Evolutionary conservation across 1,140 invertebrate genomes (phyloP).

Genomic region (Papilio xuthus): DNA sequence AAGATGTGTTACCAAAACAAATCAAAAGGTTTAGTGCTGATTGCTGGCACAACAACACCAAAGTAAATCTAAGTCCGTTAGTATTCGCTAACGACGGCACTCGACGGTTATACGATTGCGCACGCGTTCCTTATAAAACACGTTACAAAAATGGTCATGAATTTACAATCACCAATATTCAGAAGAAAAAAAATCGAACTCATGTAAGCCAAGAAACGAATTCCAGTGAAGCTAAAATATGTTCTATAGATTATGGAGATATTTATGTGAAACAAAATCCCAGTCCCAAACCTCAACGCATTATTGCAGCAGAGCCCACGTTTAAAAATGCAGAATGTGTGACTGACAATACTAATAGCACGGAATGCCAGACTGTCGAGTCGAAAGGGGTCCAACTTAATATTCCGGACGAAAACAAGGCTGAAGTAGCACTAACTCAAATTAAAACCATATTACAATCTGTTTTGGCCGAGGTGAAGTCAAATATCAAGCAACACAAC

Average conservation of each 20-base stretch:
- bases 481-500: constrained; percentile 44
- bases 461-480: constrained; percentile 69
- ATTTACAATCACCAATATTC: constrained; percentile 25
- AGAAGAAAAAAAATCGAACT: constrained; percentile 38
- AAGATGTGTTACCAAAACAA: constrained; percentile 40
- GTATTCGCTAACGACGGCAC: constrained; percentile 41
- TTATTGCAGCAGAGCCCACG: constrained; percentile 33
- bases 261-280: constrained; percentile 49
- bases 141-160: constrained; percentile 25
- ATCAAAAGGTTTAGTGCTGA: constrained; percentile 29
- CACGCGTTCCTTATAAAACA: constrained; percentile 17
- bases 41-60: constrained; percentile 49
- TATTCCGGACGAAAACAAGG: constrained; percentile 51
- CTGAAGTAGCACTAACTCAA: constrained; percentile 64
- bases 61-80: constrained; percentile 41
- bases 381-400: constrained; percentile 43
- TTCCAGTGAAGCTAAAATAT: constrained; percentile 48
- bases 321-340: constrained; percentile 56
- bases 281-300: constrained; percentile 34
- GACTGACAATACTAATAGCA: constrained; percentile 46
- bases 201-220: constrained; percentile 31
- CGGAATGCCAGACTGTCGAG: constrained; percentile 50
- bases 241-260: constrained; percentile 54
- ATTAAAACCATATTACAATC: constrained; percentile 71
- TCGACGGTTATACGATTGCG: constrained; percentile 32